phyloP scores from a whole-genome alignment of 2,797 vertebrate species.

The Takifugu ocellatus region DNA sequence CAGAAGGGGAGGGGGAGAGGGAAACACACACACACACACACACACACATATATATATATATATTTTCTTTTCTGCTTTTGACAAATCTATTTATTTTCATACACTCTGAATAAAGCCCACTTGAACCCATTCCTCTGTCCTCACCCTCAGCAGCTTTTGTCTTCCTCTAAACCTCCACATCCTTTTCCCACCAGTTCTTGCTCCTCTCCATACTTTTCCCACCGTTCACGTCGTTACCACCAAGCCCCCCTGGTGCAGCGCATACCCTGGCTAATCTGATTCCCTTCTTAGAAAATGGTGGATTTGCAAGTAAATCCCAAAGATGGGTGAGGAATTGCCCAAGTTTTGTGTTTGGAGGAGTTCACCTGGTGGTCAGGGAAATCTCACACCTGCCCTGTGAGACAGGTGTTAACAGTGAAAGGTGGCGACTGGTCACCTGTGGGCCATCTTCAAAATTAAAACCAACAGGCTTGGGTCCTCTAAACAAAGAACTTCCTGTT shows the following conservation, averaged over 20 bases:
- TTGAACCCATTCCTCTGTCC: too few species aligned
- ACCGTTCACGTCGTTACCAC: slow-evolving; percentile 19
- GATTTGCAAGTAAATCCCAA: slow-evolving; percentile 58
- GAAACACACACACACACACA: too few species aligned
- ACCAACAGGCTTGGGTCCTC: not conserved
- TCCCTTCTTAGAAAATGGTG: slow-evolving; percentile 38
- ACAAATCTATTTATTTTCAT: too few species aligned
- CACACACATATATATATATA: too few species aligned
- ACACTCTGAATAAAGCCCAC: too few species aligned
- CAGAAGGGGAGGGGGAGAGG: too few species aligned
- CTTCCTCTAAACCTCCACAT: not conserved
- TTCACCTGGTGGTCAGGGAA: slow-evolving; percentile 45
- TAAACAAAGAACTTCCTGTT: slow-evolving; percentile 19
- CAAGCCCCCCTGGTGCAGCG: slow-evolving; percentile 44
- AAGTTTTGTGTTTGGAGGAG: slow-evolving; percentile 40
- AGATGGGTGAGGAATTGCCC: slow-evolving; percentile 62
- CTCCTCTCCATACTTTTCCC: slow-evolving; percentile 27
- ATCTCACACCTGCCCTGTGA: slow-evolving; percentile 51
- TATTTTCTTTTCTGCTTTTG: too few species aligned
- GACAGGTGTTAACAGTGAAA: not conserved
- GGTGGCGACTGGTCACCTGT: not conserved
- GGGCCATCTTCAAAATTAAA: not conserved
- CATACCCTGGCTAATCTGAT: slow-evolving; percentile 37
- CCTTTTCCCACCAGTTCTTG: not conserved
- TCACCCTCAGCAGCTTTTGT: too few species aligned